These are phyloP conservation scores for Stenolophus ochropezus DNA, from an alignment of 2,888 invertebrate species.

Conservation along the genomic window DNA sequence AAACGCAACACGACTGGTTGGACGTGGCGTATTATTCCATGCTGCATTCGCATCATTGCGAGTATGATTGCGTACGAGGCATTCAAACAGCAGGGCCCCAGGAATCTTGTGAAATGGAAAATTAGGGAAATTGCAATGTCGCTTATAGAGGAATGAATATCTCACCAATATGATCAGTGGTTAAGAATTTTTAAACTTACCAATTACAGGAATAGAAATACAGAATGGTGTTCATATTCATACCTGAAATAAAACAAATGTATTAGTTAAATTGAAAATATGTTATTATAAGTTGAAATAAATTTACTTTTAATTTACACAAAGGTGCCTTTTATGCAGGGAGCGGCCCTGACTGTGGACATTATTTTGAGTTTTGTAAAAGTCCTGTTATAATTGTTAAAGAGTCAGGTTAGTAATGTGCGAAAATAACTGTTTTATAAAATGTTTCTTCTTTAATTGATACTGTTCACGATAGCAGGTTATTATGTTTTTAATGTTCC, in stretches of 20 bases:
- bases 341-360: no score
- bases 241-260: not conserved
- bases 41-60: constrained; percentile 2
- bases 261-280: no score
- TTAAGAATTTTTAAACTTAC: not conserved
- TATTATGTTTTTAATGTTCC: not conserved
- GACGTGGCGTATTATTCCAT: not conserved
- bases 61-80: constrained; percentile 9
- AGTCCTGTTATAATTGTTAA: not conserved
- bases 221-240: not conserved
- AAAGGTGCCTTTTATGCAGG: no score
- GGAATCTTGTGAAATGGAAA: not conserved
- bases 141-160: not conserved
- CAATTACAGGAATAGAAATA: not conserved
- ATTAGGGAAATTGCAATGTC: not conserved
- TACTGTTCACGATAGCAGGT: not conserved
- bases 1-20: constrained; percentile 6
- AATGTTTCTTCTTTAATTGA: not conserved
- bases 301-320: no score
- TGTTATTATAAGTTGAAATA: no score
- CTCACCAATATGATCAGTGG: not conserved
- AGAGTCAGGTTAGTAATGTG: not conserved
- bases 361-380: no score
- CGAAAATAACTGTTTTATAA: not conserved
- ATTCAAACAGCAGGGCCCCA: not conserved